phyloP scores from a whole-genome alignment of 2,888 invertebrate genomes.

The Eucriotettix oculatus region DNA sequence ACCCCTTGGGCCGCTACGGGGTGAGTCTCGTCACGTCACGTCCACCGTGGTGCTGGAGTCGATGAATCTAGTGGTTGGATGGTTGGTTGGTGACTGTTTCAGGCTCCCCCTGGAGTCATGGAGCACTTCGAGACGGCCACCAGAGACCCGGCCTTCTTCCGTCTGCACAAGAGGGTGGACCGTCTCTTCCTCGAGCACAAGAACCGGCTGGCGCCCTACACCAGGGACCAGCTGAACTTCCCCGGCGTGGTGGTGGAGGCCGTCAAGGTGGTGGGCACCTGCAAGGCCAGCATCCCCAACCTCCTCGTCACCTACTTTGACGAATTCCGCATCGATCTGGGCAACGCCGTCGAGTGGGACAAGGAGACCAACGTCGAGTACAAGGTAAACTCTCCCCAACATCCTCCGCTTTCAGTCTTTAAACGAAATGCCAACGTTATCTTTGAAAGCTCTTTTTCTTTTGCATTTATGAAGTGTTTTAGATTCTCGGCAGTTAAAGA shows the following conservation, averaged over 20 bases:
- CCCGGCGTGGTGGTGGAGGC: conserved; percentile 12
- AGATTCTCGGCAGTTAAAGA: no score
- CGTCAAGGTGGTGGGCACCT: conserved; percentile 13
- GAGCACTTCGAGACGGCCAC: conserved; percentile 20
- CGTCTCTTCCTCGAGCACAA: conserved; percentile 20
- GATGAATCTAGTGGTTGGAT: neutral
- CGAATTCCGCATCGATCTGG: conserved; percentile 16
- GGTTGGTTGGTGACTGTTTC: neutral
- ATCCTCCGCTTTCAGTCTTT: no score
- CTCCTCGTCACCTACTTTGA: conserved; percentile 16
- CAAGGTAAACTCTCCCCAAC: conserved; percentile 4
- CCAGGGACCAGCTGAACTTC: conserved; percentile 9
- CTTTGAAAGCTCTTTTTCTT: neutral
- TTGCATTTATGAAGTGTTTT: no score
- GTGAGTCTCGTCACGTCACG: conserved; percentile 7
- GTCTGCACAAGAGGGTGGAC: conserved; percentile 20
- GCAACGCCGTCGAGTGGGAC: conserved; percentile 10
- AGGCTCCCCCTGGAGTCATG: conserved; percentile 21
- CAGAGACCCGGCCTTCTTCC: conserved; percentile 21
- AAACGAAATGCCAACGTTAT: neutral
- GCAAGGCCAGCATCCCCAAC: conserved; percentile 13
- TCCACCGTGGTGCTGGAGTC: neutral
- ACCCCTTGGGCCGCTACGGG: conserved; percentile 19
- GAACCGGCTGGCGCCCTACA: conserved; percentile 17
- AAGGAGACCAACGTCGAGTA: conserved; percentile 22